A percentile compares a stretch with the other conserved stretches of the same genome.
These are phyloP conservation scores for Poliocrania exsul DNA, from an alignment of 2,797 vertebrate species.

Conservation along the genomic window DNA sequence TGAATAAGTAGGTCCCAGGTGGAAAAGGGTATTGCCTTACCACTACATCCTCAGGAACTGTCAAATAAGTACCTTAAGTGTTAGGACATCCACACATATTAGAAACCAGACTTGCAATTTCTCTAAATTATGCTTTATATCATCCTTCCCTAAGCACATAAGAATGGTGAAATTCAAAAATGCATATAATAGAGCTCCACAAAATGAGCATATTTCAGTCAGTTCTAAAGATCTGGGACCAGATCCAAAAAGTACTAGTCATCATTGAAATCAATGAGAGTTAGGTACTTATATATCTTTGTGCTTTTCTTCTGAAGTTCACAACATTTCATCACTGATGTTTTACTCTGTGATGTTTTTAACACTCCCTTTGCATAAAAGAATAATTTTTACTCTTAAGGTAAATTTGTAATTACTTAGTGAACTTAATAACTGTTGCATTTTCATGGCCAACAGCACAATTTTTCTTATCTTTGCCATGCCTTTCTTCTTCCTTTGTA, in stretches of 20 bases:
- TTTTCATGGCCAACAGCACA: not conserved
- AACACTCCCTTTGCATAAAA: not conserved
- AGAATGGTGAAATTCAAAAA: not conserved
- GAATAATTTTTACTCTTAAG: not conserved
- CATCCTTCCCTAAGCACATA: not conserved
- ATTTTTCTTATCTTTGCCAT: not conserved
- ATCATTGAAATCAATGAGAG: not conserved
- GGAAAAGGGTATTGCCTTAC: not conserved
- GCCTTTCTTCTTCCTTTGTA: not conserved
- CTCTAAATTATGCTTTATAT: not conserved
- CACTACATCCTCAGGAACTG: not conserved
- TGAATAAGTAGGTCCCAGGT: not conserved
- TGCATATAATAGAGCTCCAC: not conserved
- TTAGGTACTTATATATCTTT: not conserved
- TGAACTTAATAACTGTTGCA: not conserved
- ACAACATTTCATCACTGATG: not conserved
- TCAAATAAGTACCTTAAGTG: not conserved
- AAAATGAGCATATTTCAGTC: not conserved
- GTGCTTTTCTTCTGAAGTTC: not conserved
- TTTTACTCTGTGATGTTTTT: not conserved
- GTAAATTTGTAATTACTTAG: not conserved
- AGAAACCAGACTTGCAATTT: not conserved
- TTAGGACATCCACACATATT: not conserved
- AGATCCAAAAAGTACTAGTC: not conserved
- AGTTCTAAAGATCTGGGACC: not conserved